Base-by-base conservation (phyloP, 2,888 invertebrate genomes). In the Dioctria linearis region DNA sequence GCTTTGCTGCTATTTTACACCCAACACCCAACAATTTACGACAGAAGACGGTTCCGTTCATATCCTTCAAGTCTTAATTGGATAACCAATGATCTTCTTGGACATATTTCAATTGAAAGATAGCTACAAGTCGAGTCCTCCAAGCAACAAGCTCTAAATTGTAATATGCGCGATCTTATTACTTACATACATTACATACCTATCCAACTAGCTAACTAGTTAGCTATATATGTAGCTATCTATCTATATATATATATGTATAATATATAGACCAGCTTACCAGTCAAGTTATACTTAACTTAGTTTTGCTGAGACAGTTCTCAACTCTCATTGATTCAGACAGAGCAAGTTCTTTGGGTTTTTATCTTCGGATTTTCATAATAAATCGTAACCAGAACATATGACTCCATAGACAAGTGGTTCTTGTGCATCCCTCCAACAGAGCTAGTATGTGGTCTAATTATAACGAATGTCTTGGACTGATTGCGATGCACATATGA, bases 381-480 rank as follows among this genome's bases (percentile, higher is more conserved):
- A 80, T 81, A 80, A 81, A 80, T 81, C 76, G 81, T 81, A 73
- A 25, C 43, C 63, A 69, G 81, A 80, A 69, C 69, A 75, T 76
- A 76, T 76, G 80, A 46, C 63, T 51, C 25, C 25, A 63, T 51
- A 49, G 66, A 65, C 75, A 57, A 71, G 75, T 73, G 37, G 80
- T 80, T 78, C 80, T 76, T 66, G 25, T 25, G 75, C 54, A 66
- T 54, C 54, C 57, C 66, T 61, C 71, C 66, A 79, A 67, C 46
- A 65, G 57, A 75, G 61, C 80, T 61, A 82, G 73, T 78, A 79
- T 78, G 67, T 78, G 80, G 67, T 75, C 80, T 79, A 80, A 80
- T 82, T 82, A 82, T 82, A 80, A 80, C 73, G 80, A 80, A 80
- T 80, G 79, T 69, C 80, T 73, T 66, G 59, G 71, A 61, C 65